These are phyloP conservation scores for Manis pentadactyla DNA, from an alignment of 2,797 vertebrate genomes.

Conservation along the genomic window DNA sequence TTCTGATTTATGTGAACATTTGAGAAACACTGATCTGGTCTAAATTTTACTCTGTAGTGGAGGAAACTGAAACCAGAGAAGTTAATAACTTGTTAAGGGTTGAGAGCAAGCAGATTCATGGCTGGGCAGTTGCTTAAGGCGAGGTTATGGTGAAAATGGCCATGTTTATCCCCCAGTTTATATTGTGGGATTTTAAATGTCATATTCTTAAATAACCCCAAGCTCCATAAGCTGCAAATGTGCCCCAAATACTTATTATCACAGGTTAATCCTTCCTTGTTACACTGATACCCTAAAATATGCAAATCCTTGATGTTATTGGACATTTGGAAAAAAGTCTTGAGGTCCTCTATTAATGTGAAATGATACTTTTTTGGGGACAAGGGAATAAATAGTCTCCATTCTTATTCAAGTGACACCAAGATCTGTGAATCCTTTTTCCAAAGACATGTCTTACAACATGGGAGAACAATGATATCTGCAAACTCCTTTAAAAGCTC, in stretches of 20 bases:
- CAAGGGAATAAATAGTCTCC: background rate
- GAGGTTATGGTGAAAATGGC: background rate
- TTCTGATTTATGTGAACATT: background rate
- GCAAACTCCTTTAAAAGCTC: background rate
- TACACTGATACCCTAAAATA: background rate
- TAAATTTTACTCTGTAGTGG: background rate
- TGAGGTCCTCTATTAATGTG: background rate
- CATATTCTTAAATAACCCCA: conserved; percentile 38
- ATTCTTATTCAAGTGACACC: background rate
- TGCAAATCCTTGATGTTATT: background rate
- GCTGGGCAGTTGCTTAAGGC: background rate
- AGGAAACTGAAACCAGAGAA: background rate
- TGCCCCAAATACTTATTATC: background rate
- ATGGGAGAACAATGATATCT: background rate
- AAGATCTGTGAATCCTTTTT: background rate
- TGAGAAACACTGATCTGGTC: background rate
- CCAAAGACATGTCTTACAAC: background rate
- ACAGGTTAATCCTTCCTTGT: background rate
- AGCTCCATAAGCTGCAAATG: background rate
- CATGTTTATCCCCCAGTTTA: background rate
- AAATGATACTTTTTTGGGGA: background rate
- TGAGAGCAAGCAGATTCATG: background rate
- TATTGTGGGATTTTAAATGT: conserved; percentile 3
- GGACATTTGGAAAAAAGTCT: background rate
- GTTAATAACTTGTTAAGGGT: background rate